phyloP scores from a whole-genome alignment of 2,113 vertebrate species.

The Sus scrofa region DNA sequence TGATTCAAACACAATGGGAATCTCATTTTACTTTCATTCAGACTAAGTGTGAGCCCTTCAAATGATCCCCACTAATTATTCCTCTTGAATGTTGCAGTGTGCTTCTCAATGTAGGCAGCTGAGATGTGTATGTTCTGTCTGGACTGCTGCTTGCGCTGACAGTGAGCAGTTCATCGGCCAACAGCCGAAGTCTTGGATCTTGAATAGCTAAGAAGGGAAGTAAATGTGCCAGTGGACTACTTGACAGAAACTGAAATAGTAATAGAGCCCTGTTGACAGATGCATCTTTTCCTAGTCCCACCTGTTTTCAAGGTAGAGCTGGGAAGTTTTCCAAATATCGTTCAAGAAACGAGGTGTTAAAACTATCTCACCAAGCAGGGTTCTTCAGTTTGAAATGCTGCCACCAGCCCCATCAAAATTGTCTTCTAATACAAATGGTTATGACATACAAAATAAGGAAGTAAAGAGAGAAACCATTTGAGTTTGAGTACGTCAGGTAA shows the following conservation, averaged over 20 bases:
- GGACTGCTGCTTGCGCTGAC: not conserved
- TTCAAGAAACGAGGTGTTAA: constrained; percentile 64
- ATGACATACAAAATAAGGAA: not conserved
- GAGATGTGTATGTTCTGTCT: not conserved
- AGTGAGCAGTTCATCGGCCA: constrained; percentile 32
- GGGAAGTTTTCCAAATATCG: constrained; percentile 57
- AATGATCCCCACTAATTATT: accelerated
- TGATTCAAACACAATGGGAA: not conserved
- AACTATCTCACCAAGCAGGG: constrained; percentile 16
- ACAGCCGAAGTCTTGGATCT: not conserved
- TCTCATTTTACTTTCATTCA: not conserved
- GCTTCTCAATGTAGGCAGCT: not conserved
- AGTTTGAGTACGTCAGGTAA: not conserved
- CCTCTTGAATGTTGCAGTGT: not conserved
- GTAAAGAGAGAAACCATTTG: not conserved
- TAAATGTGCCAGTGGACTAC: constrained; percentile 2
- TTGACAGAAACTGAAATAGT: constrained; percentile 70
- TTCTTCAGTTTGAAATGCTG: constrained; percentile 17
- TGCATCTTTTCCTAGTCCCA: not conserved
- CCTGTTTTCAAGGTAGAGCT: constrained; percentile 63
- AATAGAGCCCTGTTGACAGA: constrained; percentile 59
- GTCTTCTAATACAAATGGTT: constrained; percentile 32
- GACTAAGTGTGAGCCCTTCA: not conserved
- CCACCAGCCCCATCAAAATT: not conserved
- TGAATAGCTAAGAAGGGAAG: not conserved